A percentile compares a stretch with the other conserved stretches of the same genome.
These are phyloP conservation scores for Pyralis farinalis DNA, from an alignment of 2,888 invertebrate species.

Conservation along the genomic window DNA sequence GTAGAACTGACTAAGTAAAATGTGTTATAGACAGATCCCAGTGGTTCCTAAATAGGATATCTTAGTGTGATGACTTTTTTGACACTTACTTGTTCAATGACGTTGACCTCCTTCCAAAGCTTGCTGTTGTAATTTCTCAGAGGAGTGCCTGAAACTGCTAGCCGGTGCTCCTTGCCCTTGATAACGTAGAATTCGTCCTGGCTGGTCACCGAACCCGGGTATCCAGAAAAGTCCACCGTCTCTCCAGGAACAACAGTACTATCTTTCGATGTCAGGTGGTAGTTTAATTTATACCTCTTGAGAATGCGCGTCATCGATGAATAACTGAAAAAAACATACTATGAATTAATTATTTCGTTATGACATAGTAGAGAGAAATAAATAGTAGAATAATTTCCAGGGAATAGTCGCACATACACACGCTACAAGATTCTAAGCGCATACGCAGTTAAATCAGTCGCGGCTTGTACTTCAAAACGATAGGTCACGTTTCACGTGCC, in stretches of 20 bases:
- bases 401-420: no score
- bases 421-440: no score
- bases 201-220: conserved; percentile 90
- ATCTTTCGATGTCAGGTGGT: conserved; percentile 79
- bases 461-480: no score
- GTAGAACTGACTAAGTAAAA: no score
- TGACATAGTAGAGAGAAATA: no score
- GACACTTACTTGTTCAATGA: conserved; percentile 79
- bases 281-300: conserved; percentile 91
- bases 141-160: conserved; percentile 89
- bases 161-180: conserved; percentile 76
- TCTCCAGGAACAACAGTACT: conserved; percentile 82
- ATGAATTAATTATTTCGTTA: no score
- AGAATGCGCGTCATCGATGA: conserved; percentile 90
- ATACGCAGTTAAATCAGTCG: no score
- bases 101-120: conserved; percentile 85
- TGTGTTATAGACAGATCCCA: no score
- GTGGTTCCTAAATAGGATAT: no score
- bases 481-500: no score
- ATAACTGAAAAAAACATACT: conserved; percentile 81
- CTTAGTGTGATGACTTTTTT: no score
- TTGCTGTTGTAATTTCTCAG: conserved; percentile 87
- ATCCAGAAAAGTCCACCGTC: conserved; percentile 89
- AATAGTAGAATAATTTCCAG: no score
- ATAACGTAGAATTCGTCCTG: conserved; percentile 91